Conservation (phyloP, 2,113 vertebrate genomes). For the Capricornis sumatraensis region DNA sequence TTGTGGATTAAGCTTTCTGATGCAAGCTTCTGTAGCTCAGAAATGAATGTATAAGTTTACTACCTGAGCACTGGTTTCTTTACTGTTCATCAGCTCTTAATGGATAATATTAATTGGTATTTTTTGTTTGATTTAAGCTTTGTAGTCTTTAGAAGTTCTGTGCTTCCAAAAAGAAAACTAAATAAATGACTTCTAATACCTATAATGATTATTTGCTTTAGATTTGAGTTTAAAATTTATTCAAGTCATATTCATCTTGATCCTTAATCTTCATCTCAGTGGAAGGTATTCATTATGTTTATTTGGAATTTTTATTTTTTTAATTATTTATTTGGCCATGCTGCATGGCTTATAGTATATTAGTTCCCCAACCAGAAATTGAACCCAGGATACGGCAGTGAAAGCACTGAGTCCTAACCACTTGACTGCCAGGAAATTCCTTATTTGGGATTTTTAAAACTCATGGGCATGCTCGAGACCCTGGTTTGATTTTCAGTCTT, state of each 20-base stretch:
- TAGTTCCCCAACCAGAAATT: neutral
- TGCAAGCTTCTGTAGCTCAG: neutral
- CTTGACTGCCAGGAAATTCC: neutral
- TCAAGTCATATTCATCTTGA: neutral
- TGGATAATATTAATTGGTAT: neutral
- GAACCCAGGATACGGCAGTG: neutral
- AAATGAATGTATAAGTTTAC: neutral
- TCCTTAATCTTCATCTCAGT: neutral
- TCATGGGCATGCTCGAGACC: neutral
- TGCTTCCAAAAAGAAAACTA: conserved; percentile 24
- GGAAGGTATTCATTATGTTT: neutral
- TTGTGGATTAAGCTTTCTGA: neutral
- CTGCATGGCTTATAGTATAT: neutral
- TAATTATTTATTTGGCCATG: neutral
- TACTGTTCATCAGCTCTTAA: neutral
- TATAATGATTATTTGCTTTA: neutral
- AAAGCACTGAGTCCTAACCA: neutral
- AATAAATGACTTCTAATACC: neutral
- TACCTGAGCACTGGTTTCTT: neutral
- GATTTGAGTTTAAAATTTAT: conserved; percentile 4
- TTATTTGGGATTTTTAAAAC: neutral
- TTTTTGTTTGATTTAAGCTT: conserved; percentile 12
- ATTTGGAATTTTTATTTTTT: neutral
- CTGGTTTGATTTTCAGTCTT: neutral
- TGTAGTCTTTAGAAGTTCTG: neutral